Base-by-base conservation (phyloP, 1,140 invertebrate genomes). In the Andricus grossulariae region DNA sequence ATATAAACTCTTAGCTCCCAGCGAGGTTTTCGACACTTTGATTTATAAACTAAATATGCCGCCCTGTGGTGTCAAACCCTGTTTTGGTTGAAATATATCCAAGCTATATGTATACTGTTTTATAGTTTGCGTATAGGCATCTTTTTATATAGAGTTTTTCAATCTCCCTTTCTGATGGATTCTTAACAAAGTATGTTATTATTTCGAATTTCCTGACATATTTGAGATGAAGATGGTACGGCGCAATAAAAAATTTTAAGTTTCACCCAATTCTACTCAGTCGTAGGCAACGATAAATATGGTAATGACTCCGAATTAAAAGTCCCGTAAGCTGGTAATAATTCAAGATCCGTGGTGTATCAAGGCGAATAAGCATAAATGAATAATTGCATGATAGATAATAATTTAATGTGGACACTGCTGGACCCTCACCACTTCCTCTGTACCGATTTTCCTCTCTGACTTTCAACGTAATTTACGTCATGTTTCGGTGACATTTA, bases 31-130 rank as follows among this genome's bases (percentile, higher is more conserved):
- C 85, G 84, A 85, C 76, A 82, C 82, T 90, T 90, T 91, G 90
- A 91, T 91, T 91, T 91, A 91, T 90, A 86, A 86, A 89, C 88
- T 87, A 90, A 91, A 91, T 91, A 91, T 91, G 89, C 89, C 90
- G 88, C 83, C 80, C 8, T 39, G 11, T 13, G 21, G 32, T 71
- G 19, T 18, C 3, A 70, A 39, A 49, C n/a, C 39, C 39, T 45
- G 39, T 11, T 45, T 45, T 45, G 0, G 39, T 11, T 45, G 8
- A 45, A 45, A 45, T 10, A 45, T 45, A 45, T 45, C 39, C 1
- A 45, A 45, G 39, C 10, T 45, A 1, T 11, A 45, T 32, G 25
- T 32, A 32, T 32, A 32, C 25, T 32, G 4, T 32, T 32, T 32
- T 32, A 32, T 32, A 32, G 25, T 5, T 5, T 32, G 4, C 25